Conservation (phyloP, 2,888 invertebrate genomes). For the Cryptus armator region DNA sequence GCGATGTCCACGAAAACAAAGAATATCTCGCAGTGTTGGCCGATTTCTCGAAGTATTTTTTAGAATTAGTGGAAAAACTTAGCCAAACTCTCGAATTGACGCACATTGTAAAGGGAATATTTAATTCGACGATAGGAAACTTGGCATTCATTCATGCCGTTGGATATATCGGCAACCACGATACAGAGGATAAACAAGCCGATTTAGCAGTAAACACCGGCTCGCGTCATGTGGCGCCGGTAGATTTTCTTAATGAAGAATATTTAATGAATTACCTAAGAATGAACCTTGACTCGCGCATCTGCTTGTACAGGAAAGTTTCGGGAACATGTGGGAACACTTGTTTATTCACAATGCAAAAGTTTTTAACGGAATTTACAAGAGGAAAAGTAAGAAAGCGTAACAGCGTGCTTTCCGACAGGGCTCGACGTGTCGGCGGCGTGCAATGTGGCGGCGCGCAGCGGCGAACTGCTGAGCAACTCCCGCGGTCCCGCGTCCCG, state of each 20-base stretch:
- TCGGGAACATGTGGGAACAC: conserved; percentile 8
- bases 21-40: too few species aligned
- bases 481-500: background rate
- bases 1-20: too few species aligned
- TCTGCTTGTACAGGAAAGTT: background rate
- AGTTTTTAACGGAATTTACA: background rate
- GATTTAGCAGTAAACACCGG: background rate
- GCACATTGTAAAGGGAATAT: background rate
- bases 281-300: background rate
- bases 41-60: too few species aligned
- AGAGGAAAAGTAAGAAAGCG: background rate
- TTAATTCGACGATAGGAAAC: background rate
- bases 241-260: background rate
- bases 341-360: background rate
- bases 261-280: background rate
- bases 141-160: background rate
- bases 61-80: too few species aligned
- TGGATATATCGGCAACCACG: background rate
- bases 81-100: background rate
- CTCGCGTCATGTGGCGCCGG: background rate
- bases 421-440: background rate
- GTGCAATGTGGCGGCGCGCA: background rate
- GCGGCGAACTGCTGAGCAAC: background rate
- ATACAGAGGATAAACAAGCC: background rate
- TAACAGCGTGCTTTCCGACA: background rate